Conservation (phyloP, 2,797 vertebrate species). For the Aeoliscus strigatus region DNA sequence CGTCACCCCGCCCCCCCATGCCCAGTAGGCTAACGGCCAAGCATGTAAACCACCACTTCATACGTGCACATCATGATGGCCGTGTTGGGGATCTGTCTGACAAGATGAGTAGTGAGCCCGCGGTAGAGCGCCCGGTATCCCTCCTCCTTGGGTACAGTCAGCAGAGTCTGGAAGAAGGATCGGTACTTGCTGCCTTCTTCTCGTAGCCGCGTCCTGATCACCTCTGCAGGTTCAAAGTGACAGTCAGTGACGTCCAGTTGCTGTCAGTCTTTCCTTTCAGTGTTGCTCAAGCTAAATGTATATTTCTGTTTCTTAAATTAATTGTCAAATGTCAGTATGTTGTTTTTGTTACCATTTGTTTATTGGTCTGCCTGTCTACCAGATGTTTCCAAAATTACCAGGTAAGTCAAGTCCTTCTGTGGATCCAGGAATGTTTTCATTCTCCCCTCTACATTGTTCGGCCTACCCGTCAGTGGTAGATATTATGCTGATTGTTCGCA, state of each 20-base stretch:
- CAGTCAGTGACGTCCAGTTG: background rate
- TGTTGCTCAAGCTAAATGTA: background rate
- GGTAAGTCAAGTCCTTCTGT: too few species aligned
- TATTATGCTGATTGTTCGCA: too few species aligned
- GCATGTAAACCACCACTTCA: slow-evolving; percentile 94
- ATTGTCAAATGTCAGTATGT: too few species aligned
- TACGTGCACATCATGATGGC: slow-evolving; percentile 99
- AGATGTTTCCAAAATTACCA: too few species aligned
- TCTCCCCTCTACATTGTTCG: too few species aligned
- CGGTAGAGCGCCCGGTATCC: slow-evolving; percentile 92
- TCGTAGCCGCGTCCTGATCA: slow-evolving; percentile 95
- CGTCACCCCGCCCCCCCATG: slow-evolving; percentile 14
- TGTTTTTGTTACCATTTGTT: too few species aligned
- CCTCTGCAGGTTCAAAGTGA: slow-evolving; percentile 74
- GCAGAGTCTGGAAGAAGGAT: slow-evolving; percentile 93
- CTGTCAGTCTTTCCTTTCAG: background rate
- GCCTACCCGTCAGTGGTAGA: too few species aligned
- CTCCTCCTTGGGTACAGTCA: slow-evolving; percentile 88
- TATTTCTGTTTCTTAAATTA: too few species aligned
- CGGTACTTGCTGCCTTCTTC: slow-evolving; percentile 98
- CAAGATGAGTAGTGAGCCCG: slow-evolving; percentile 91
- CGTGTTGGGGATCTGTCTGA: slow-evolving; percentile 97
- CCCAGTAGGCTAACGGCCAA: slow-evolving; percentile 77
- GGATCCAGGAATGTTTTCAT: too few species aligned
- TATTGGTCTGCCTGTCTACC: too few species aligned